phyloP scores from a whole-genome alignment of 2,797 vertebrate species.

The Enteromius fasciolatus region DNA sequence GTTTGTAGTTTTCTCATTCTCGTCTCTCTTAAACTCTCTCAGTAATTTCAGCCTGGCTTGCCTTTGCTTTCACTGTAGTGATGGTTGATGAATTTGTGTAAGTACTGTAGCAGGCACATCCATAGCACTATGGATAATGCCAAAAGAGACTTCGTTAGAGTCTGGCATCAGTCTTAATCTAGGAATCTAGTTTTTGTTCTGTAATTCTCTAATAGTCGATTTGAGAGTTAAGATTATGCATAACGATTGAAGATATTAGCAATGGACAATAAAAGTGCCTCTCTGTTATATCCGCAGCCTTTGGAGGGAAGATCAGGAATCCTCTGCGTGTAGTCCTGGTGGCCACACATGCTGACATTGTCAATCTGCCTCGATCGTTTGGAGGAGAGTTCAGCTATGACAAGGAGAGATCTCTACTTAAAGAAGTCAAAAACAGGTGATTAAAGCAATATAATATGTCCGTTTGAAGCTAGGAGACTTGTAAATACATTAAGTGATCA shows the following conservation, averaged over 20 bases:
- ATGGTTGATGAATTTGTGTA: slow-evolving; percentile 65
- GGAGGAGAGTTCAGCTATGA: slow-evolving; percentile 94
- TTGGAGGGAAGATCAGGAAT: slow-evolving; percentile 89
- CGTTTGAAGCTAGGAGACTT: background rate
- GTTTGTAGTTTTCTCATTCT: slow-evolving; percentile 35
- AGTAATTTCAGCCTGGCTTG: slow-evolving; percentile 70
- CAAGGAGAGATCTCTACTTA: slow-evolving; percentile 87
- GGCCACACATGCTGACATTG: slow-evolving; percentile 93
- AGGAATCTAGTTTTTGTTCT: background rate
- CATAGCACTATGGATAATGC: slow-evolving; percentile 55
- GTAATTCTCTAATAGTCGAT: background rate
- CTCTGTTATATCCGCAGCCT: slow-evolving; percentile 75
- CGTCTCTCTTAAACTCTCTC: slow-evolving; percentile 58
- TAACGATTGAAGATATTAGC: background rate
- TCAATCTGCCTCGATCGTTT: slow-evolving; percentile 87
- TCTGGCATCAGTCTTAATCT: background rate
- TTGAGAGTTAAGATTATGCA: background rate
- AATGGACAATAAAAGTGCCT: background rate
- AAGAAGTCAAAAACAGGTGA: slow-evolving; percentile 92
- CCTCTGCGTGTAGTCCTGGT: slow-evolving; percentile 88
- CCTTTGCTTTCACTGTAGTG: slow-evolving; percentile 65
- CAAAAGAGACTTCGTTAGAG: slow-evolving; percentile 14
- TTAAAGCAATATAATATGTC: background rate
- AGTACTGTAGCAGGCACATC: slow-evolving; percentile 68
- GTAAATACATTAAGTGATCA: background rate